Conservation (phyloP, 1,140 invertebrate genomes). For the Teleopsis dalmanni region DNA sequence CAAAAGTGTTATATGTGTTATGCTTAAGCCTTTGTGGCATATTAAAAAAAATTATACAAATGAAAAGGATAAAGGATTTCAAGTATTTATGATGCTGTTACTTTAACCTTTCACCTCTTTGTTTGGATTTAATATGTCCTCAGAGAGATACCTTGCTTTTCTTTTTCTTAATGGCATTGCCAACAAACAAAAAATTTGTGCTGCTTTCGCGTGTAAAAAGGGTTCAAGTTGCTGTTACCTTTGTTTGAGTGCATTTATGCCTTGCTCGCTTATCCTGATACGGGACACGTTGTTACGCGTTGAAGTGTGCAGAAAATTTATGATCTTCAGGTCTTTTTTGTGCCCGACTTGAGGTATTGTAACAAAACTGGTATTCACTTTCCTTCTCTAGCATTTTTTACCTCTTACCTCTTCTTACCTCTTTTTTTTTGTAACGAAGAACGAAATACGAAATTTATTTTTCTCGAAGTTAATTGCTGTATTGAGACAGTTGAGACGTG, state of each 20-base stretch:
- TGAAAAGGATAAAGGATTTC: background rate
- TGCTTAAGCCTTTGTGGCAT: no score
- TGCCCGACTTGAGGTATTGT: no score
- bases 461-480: no score
- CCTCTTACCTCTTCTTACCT: no score
- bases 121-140: background rate
- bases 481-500: no score
- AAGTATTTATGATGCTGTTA: conserved; percentile 6
- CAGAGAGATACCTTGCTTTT: background rate
- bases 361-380: no score
- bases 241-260: background rate
- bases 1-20: no score
- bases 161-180: background rate
- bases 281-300: conserved; percentile 3
- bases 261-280: background rate
- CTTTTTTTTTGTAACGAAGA: no score
- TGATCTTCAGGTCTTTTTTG: no score
- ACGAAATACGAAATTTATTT: no score
- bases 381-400: no score
- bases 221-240: background rate
- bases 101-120: conserved; percentile 8
- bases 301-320: conserved; percentile 6
- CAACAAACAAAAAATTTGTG: background rate
- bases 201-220: conserved; percentile 5
- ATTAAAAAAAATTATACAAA: background rate